Evolutionary conservation across 1,140 invertebrate species (phyloP).

Genomic region (Leptinotarsa texana): DNA sequence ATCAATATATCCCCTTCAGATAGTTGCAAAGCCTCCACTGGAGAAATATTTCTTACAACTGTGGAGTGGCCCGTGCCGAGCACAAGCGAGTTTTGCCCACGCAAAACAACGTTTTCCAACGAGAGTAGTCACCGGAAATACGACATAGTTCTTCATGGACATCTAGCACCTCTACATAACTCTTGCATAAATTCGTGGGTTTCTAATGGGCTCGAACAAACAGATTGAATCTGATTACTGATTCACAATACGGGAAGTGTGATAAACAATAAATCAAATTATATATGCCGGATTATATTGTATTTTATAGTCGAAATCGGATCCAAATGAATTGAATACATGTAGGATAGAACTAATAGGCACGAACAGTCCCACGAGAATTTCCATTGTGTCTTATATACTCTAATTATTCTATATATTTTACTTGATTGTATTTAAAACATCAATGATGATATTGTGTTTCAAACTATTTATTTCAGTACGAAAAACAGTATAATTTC

Average conservation of each 20-base stretch:
- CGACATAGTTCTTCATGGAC: conserved; percentile 25
- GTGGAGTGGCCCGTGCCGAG: conserved; percentile 4
- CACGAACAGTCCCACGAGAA: no score
- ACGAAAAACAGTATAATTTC: no score
- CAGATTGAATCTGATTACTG: conserved; percentile 18
- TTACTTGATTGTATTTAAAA: no score
- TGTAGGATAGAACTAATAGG: no score
- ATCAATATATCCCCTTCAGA: background rate
- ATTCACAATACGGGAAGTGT: conserved; percentile 15
- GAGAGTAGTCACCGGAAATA: conserved; percentile 18
- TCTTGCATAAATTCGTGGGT: conserved; percentile 23
- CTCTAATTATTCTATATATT: no score
- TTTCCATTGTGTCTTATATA: no score
- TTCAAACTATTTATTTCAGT: no score
- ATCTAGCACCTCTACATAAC: conserved; percentile 23
- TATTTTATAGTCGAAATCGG: no score
- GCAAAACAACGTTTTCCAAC: conserved; percentile 5
- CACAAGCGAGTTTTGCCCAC: conserved; percentile 2
- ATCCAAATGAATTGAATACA: no score
- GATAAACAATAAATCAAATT: background rate
- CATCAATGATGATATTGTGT: no score
- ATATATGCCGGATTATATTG: no score
- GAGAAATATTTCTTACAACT: background rate
- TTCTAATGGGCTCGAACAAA: conserved; percentile 17
- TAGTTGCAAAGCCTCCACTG: background rate